These are phyloP conservation scores for Pteria penguin DNA, from an alignment of 2,888 invertebrate genomes.

Conservation along the genomic window DNA sequence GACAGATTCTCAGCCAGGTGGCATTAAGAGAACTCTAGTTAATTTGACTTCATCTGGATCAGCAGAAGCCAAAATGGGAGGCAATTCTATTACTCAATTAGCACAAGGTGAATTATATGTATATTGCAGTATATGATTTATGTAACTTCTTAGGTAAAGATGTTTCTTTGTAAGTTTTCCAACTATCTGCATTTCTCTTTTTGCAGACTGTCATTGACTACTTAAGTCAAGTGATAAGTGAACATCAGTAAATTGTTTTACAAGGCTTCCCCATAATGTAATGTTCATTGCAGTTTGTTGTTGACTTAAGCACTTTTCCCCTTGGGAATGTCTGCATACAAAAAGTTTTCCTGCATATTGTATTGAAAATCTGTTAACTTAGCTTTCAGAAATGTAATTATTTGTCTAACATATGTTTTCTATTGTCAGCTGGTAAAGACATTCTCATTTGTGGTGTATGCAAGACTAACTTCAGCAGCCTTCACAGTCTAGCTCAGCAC, in stretches of 20 bases:
- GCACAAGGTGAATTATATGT: constrained; percentile 11
- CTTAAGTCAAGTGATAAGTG: no score
- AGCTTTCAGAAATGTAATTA: no score
- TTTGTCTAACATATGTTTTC: constrained; percentile 19
- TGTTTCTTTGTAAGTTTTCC: not conserved
- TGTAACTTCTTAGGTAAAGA: not conserved
- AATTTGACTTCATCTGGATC: constrained; percentile 33
- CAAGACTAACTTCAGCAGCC: constrained; percentile 86
- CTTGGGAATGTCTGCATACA: no score
- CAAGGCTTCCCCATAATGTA: no score
- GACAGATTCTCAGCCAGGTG: constrained; percentile 31
- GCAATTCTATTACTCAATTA: constrained; percentile 26
- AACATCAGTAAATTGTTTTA: no score
- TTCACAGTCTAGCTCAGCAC: constrained; percentile 87
- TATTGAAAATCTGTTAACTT: no score
- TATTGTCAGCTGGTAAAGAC: constrained; percentile 80
- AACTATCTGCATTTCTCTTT: not conserved
- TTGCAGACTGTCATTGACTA: not conserved
- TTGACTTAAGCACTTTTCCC: no score
- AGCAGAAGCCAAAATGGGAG: constrained; percentile 6
- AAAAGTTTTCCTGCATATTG: no score
- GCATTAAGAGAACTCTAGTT: constrained; percentile 46
- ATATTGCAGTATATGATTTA: no score
- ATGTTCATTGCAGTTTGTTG: no score
- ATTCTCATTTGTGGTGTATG: constrained; percentile 89